These are phyloP conservation scores for Emydoidea blandingii DNA, from an alignment of 2,797 vertebrate species.

Conservation along the genomic window DNA sequence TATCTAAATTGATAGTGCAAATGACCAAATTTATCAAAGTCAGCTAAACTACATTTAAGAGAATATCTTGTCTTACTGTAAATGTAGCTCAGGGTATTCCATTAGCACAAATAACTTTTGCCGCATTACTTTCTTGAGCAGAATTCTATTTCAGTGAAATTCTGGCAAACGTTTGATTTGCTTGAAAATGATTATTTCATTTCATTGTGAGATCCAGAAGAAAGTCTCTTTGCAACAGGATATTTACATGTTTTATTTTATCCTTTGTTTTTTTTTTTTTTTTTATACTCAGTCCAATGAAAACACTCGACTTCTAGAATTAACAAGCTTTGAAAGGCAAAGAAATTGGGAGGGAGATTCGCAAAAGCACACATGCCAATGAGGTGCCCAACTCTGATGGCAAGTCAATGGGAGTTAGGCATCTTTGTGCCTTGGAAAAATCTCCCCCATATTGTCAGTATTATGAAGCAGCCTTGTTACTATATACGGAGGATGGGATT, in stretches of 20 bases:
- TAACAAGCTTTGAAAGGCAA: neutral
- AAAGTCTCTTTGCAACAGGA: neutral
- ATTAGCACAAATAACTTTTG: constrained; percentile 36
- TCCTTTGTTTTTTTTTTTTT: neutral
- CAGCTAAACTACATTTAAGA: neutral
- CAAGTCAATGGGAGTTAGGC: neutral
- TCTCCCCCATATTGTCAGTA: neutral
- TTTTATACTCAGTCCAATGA: neutral
- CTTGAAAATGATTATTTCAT: neutral
- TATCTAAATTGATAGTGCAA: constrained; percentile 61
- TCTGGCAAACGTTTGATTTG: constrained; percentile 2
- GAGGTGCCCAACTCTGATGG: neutral
- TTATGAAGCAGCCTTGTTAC: neutral
- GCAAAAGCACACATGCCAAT: neutral
- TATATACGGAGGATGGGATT: neutral
- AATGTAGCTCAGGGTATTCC: constrained; percentile 10
- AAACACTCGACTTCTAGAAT: neutral
- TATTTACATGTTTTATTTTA: neutral
- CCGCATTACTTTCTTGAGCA: constrained; percentile 14
- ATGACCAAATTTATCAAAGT: constrained; percentile 64
- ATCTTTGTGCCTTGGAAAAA: neutral
- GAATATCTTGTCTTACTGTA: neutral
- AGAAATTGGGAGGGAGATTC: neutral
- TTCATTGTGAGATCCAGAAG: neutral
- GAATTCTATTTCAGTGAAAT: constrained; percentile 24